phyloP scores from a whole-genome alignment of 2,113 vertebrate species.

The Salvelinus alpinus region DNA sequence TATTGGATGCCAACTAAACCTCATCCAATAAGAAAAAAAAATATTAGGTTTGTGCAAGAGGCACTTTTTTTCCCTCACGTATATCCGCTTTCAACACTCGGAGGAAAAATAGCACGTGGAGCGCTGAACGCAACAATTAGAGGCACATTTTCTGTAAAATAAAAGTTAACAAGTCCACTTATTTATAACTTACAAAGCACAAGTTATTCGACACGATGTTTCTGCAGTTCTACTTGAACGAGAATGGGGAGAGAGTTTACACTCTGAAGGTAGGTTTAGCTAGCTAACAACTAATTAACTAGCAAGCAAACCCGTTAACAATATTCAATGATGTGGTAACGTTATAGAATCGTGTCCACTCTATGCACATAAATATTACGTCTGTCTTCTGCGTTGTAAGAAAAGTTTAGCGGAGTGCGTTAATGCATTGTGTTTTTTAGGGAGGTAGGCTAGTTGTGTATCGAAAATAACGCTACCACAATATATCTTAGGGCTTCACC shows the following conservation, averaged over 20 bases:
- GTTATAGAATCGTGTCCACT: background rate
- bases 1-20: background rate
- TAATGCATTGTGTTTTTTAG: too few species aligned
- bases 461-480: too few species aligned
- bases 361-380: background rate
- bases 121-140: too few species aligned
- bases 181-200: background rate
- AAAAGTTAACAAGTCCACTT: too few species aligned
- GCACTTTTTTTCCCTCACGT: background rate
- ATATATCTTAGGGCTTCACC: too few species aligned
- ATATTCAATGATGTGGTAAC: background rate
- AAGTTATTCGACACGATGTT: conserved; percentile 72
- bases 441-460: too few species aligned
- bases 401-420: too few species aligned
- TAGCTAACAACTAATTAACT: background rate
- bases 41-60: background rate
- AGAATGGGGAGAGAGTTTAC: conserved; percentile 82
- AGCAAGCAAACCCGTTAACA: background rate
- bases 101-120: conserved; percentile 40
- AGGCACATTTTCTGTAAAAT: too few species aligned
- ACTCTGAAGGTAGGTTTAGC: conserved; percentile 81
- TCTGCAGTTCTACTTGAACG: conserved; percentile 82
- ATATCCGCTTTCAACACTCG: background rate
- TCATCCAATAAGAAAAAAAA: background rate
- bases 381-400: background rate